Conservation (phyloP, 2,888 invertebrate species). For the Acronicta leporina region DNA sequence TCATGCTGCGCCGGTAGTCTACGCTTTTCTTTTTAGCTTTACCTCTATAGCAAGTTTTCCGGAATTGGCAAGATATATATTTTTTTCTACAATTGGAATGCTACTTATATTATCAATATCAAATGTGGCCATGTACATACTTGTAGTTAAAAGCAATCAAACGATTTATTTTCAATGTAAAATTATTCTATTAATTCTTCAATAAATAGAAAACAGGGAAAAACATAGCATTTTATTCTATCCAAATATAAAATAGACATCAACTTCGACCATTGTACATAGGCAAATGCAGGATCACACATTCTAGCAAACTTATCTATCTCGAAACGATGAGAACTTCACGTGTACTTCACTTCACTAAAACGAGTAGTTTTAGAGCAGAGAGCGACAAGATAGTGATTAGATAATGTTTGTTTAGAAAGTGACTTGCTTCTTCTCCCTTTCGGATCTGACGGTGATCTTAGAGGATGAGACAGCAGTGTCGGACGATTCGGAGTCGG, state of each 20-base stretch:
- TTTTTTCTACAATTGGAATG: too few species aligned
- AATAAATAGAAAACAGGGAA: conserved; percentile 78
- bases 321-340: conserved; percentile 62
- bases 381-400: conserved; percentile 56
- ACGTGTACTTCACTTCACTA: conserved; percentile 60
- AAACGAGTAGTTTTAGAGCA: conserved; percentile 62
- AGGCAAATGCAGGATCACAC: conserved; percentile 80
- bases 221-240: conserved; percentile 80
- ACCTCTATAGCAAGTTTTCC: too few species aligned
- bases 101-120: too few species aligned
- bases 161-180: conserved; percentile 33
- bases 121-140: too few species aligned
- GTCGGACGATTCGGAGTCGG: conserved; percentile 86
- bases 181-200: conserved; percentile 57
- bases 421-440: conserved; percentile 86
- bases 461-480: conserved; percentile 74
- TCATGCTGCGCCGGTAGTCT: too few species aligned
- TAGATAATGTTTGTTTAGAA: conserved; percentile 70
- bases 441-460: conserved; percentile 79
- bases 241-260: conserved; percentile 82
- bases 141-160: conserved; percentile 24
- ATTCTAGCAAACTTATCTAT: conserved; percentile 76
- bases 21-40: too few species aligned
- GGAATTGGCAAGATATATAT: too few species aligned
- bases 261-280: conserved; percentile 73